phyloP scores from a whole-genome alignment of 2,797 vertebrate species.

The Sebastes vulpes region DNA sequence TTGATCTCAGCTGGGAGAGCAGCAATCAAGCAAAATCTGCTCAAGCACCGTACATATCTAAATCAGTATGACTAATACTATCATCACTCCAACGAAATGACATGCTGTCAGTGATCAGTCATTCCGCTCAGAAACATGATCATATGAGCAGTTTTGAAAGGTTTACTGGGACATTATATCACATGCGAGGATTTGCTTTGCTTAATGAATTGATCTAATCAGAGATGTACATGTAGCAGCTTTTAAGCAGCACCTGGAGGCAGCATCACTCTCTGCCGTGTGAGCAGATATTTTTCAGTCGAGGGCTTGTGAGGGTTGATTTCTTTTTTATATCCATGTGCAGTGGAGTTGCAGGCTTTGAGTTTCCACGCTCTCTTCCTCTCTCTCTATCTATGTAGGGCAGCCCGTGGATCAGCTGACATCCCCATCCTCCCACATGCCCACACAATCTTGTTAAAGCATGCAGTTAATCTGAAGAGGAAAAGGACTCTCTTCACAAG shows the following conservation, averaged over 20 bases:
- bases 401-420: constrained; percentile 86
- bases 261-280: constrained; percentile 11
- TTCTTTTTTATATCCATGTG: constrained; percentile 28
- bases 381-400: constrained; percentile 83
- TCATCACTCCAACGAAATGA: constrained; percentile 34
- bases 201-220: constrained; percentile 35
- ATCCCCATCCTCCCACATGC: constrained; percentile 85
- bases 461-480: constrained; percentile 84
- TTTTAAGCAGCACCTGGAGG: constrained; percentile 30
- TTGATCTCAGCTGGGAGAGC: neutral
- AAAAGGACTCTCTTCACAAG: constrained; percentile 75
- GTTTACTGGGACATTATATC: constrained; percentile 14
- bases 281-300: constrained; percentile 35
- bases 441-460: constrained; percentile 87
- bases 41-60: neutral
- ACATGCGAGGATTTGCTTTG: neutral
- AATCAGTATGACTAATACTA: constrained; percentile 22
- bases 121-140: constrained; percentile 14
- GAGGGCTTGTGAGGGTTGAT: constrained; percentile 16
- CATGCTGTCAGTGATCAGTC: constrained; percentile 35
- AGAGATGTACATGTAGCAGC: neutral
- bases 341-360: constrained; percentile 54
- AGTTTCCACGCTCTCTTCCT: constrained; percentile 59
- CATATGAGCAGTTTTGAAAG: neutral
- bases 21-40: neutral